A percentile compares a stretch with the other conserved stretches of the same genome.
phyloP scores from a whole-genome alignment of 2,113 vertebrate species.

The Phylloscopus trochiloides region DNA sequence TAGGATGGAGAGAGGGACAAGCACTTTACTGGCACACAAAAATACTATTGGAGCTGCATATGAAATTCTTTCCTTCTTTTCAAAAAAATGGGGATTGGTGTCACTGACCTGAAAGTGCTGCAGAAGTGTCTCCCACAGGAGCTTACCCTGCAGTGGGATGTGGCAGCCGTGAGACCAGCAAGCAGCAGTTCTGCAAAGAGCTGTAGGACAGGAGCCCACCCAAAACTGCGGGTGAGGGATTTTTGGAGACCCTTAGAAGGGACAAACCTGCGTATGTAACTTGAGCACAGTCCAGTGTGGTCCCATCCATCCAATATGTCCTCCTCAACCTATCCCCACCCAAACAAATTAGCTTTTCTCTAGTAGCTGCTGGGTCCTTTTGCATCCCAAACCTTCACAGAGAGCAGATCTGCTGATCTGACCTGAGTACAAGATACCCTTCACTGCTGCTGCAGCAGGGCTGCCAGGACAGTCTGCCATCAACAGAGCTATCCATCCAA shows the following conservation, averaged over 20 bases:
- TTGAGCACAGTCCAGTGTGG: background rate
- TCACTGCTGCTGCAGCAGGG: background rate
- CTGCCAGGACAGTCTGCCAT: conserved; percentile 3
- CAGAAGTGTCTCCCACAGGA: background rate
- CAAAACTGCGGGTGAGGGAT: background rate
- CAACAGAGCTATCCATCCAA: background rate
- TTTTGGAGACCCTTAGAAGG: background rate
- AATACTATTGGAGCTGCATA: background rate
- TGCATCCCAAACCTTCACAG: background rate
- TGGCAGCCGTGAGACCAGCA: background rate
- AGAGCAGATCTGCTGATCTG: background rate
- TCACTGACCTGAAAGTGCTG: background rate
- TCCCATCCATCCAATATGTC: background rate
- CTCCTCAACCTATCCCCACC: background rate
- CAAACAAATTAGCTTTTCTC: background rate
- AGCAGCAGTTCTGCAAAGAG: background rate
- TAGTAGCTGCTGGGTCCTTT: background rate
- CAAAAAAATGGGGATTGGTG: background rate
- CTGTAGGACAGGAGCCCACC: background rate
- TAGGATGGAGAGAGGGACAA: background rate
- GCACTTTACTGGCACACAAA: background rate
- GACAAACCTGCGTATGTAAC: background rate
- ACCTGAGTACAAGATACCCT: background rate
- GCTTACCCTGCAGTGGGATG: background rate
- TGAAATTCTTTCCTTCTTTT: background rate